phyloP scores from a whole-genome alignment of 1,140 invertebrate species.

The Drosophila quadrilineata region DNA sequence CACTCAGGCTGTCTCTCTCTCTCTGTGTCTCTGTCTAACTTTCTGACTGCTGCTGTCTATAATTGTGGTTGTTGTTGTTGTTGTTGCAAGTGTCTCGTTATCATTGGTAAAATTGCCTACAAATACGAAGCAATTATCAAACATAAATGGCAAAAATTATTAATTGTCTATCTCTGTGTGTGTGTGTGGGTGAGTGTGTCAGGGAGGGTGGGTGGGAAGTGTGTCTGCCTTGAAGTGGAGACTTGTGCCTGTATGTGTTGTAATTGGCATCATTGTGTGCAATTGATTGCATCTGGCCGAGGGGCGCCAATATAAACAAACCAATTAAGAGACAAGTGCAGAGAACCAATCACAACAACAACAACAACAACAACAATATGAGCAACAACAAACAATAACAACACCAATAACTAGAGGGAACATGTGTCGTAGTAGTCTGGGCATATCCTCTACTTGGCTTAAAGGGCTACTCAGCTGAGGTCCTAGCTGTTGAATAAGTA shows the following conservation, averaged over 20 bases:
- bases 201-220: constrained; percentile 12
- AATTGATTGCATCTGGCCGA: constrained; percentile 73
- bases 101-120: constrained; percentile 73
- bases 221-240: neutral
- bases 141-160: constrained; percentile 77
- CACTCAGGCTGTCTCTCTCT: neutral
- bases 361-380: constrained; percentile 16
- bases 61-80: neutral
- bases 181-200: neutral
- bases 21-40: neutral
- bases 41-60: neutral
- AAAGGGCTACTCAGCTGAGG: too few species aligned
- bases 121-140: constrained; percentile 71
- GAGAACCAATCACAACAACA: constrained; percentile 32
- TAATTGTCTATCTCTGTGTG: constrained; percentile 37
- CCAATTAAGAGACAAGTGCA: constrained; percentile 70
- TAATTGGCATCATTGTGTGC: constrained; percentile 76
- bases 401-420: neutral
- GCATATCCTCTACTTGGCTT: too few species aligned
- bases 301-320: constrained; percentile 77
- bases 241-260: constrained; percentile 27
- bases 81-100: constrained; percentile 47
- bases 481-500: neutral
- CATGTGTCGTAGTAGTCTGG: too few species aligned
- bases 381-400: neutral